Base-by-base conservation (phyloP, 2,797 vertebrate genomes). In the Tragelaphus eurycerus region DNA sequence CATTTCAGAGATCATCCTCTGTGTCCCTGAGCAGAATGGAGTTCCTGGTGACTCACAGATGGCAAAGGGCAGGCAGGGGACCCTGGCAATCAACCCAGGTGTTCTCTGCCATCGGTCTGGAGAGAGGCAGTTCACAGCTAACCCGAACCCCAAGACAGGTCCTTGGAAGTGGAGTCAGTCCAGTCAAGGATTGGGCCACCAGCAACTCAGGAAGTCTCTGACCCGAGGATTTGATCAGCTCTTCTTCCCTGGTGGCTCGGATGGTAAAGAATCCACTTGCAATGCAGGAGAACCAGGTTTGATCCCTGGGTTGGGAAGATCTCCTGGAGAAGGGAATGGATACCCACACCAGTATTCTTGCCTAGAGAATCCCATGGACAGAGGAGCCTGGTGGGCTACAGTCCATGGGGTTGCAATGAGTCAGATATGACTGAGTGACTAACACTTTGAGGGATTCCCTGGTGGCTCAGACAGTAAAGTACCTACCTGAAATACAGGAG, bases 21-120 rank as follows among this genome's bases (percentile, higher is more conserved):
- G 59, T 67, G 27, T 25, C n/a, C 29, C 57, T 0, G 11, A 34
- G 82, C 38, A 74, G 91, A 54, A 59, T 10, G 12, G 55, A 48
- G 43, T 29, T 34, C 71, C 79, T 4, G 11, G n/a, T 0, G 12
- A 25, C 50, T n/a, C 54, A 5, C 5, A 27, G 88, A 14, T 27
- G 3, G 0, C 48, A 57, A 57, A n/a, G 19, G 88, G 27, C 11
- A 25, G 67, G 76, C 46, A 0, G 0, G 3, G 43, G 78, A 19
- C 1, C 17, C 87, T 48, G 43, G 90, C 1, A 0, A 5, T 11
- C 43, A 4, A 31, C 5, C 50, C 4, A 3, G 71, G 54, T 19
- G 0, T 52, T 34, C 50, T 48, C 50, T 87, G 38, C 43, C 9
- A 2, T 0, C 0, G 1, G 29, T 55, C 57, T 38, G 29, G 43